These are phyloP conservation scores for Danionella cerebrum DNA, from an alignment of 2,113 vertebrate species.

Conservation along the genomic window DNA sequence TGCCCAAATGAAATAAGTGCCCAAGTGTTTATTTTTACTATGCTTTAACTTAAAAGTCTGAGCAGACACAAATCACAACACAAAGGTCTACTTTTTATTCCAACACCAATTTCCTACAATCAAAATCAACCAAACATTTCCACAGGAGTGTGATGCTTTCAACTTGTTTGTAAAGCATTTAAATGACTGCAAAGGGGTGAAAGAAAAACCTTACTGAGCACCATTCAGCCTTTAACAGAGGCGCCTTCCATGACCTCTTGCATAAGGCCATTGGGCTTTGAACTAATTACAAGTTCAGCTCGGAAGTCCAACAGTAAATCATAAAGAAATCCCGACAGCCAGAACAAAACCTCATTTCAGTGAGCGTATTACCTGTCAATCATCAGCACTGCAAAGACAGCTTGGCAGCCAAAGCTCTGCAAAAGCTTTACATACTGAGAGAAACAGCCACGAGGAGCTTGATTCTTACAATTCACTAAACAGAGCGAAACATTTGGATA, in stretches of 20 bases:
- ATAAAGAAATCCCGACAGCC: conserved; percentile 3
- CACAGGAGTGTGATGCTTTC: too few relatives aligned
- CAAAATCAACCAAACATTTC: too few relatives aligned
- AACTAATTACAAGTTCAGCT: conserved; percentile 15
- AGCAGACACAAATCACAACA: too few relatives aligned
- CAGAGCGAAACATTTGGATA: conserved; percentile 29
- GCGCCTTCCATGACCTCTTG: neutral
- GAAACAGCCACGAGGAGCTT: neutral
- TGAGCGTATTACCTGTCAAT: conserved; percentile 18
- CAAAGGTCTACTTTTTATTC: too few relatives aligned
- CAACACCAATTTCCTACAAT: too few relatives aligned
- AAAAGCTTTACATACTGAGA: conserved; percentile 6
- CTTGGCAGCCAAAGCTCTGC: neutral
- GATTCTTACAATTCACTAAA: neutral
- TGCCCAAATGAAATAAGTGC: too few relatives aligned
- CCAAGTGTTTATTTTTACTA: too few relatives aligned
- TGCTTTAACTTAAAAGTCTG: too few relatives aligned
- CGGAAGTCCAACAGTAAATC: neutral
- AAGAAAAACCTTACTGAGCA: neutral
- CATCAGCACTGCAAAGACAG: neutral
- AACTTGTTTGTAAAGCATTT: too few relatives aligned
- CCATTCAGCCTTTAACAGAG: neutral
- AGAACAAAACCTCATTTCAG: conserved; percentile 12
- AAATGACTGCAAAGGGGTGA: too few relatives aligned
- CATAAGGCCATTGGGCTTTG: neutral